These are phyloP conservation scores for Oncorhynchus tshawytscha DNA, from an alignment of 2,113 vertebrate genomes.

Conservation along the genomic window DNA sequence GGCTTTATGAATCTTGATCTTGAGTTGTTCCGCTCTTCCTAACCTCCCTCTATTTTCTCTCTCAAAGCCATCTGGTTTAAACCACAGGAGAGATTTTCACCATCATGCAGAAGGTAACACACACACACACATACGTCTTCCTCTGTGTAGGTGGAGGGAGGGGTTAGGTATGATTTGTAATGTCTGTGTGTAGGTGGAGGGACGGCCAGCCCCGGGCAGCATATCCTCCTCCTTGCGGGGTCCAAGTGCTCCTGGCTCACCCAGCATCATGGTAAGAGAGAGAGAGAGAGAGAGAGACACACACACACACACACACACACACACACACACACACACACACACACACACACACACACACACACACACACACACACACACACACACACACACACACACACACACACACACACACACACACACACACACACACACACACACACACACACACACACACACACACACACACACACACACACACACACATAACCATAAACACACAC, in stretches of 20 bases:
- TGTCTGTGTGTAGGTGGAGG: constrained; percentile 69
- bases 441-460: too few relatives aligned
- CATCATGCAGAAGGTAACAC: constrained; percentile 75
- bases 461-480: background rate
- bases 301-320: constrained; percentile 9
- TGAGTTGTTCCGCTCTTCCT: background rate
- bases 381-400: too few relatives aligned
- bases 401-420: too few relatives aligned
- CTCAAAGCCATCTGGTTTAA: constrained; percentile 37
- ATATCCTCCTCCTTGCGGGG: constrained; percentile 78
- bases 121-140: too few relatives aligned
- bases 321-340: too few relatives aligned
- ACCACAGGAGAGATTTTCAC: constrained; percentile 20
- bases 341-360: too few relatives aligned
- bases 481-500: background rate
- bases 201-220: constrained; percentile 83
- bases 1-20: background rate
- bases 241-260: constrained; percentile 84
- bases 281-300: too few relatives aligned
- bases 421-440: too few relatives aligned
- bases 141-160: too few relatives aligned
- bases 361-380: too few relatives aligned
- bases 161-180: background rate
- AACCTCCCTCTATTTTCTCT: background rate
- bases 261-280: constrained; percentile 81